Percentiles rank a stretch among this genome's conserved stretches.
These are phyloP conservation scores for Omphaloscelis lunosa DNA, from an alignment of 2,888 invertebrate genomes.

Conservation along the genomic window DNA sequence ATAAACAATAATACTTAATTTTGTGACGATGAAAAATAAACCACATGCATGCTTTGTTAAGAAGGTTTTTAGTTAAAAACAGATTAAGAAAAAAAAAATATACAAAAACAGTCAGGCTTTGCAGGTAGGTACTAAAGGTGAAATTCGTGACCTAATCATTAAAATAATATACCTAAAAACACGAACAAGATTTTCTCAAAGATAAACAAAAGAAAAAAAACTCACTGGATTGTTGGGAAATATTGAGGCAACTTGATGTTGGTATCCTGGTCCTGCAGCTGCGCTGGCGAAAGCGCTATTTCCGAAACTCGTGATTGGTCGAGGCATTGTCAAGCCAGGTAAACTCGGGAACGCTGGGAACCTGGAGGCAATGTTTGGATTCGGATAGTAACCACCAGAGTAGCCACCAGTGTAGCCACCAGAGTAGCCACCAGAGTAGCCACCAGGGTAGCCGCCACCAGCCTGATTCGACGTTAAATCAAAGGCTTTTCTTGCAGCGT, in stretches of 20 bases:
- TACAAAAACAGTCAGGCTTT: slow-evolving; percentile 39
- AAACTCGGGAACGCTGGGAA: slow-evolving; percentile 67
- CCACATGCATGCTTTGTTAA: too few relatives aligned
- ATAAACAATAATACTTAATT: slow-evolving; percentile 12
- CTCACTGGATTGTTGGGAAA: slow-evolving; percentile 92
- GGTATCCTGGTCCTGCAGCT: slow-evolving; percentile 88
- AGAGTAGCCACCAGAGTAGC: slow-evolving; percentile 30
- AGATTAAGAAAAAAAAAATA: slow-evolving; percentile 3
- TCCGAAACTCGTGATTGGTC: slow-evolving; percentile 66
- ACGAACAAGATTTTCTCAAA: slow-evolving; percentile 32
- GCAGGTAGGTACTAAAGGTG: slow-evolving; percentile 23
- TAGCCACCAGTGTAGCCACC: slow-evolving; percentile 13
- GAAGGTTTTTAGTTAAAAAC: not conserved
- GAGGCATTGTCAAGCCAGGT: slow-evolving; percentile 40
- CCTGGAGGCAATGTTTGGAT: slow-evolving; percentile 81
- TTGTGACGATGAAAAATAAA: slow-evolving; percentile 1
- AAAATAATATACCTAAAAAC: slow-evolving; percentile 19
- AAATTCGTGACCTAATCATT: slow-evolving; percentile 60
- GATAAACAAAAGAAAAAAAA: slow-evolving; percentile 33
- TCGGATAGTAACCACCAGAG: slow-evolving; percentile 72
- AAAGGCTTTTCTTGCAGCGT: slow-evolving; percentile 85
- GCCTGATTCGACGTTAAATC: slow-evolving; percentile 82
- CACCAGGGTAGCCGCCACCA: slow-evolving; percentile 72
- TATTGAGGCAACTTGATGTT: slow-evolving; percentile 91
- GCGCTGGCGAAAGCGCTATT: slow-evolving; percentile 89